Base-by-base conservation (phyloP, 2,797 vertebrate species). In the Coracias cyanogaster region DNA sequence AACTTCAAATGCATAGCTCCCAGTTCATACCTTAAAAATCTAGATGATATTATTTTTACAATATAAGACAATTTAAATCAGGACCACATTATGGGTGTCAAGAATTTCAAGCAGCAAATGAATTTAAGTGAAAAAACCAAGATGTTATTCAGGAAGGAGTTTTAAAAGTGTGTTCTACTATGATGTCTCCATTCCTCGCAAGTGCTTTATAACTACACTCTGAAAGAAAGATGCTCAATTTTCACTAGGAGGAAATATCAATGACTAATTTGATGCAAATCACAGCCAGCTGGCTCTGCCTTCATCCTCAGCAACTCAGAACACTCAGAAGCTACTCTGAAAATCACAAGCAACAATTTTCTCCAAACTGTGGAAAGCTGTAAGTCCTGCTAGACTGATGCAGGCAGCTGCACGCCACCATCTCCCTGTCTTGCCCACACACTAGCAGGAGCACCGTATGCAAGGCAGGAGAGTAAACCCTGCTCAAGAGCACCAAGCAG, bases 91-190 rank as follows among this genome's bases (percentile, higher is more conserved):
- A 85, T 29, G 17, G 6, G 8, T 60, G 25, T 58, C 46, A 94
- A 72, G 54, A 48, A 86, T 84, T 91, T 89, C 60, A 86, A 70
- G 64, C 10, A 69, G 74, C 41, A 93, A 89, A 85, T 43, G 3
- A 90, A 90, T 85, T 82, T 18, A 83, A 86, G 17, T 55, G 48
- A 85, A 84, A 61, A n/a, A 90, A 96, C 51, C 17, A 78, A 46
- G 60, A 52, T 37, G 67, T 69, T 57, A 82, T 77, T 82, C 6
- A 85, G 15, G 3, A 82, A 60, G 31, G 95, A 72, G 15, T 71
- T 94, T 80, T 64, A 55, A n/a, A 91, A 77, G 49, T n/a, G 43
- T 15, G 24, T 73, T 86, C 16, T 89, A 8, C 31, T 33, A 33
- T 7, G 10, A 62, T 45, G 3, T 55, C 25, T 87, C 49, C 31